Evolutionary conservation across 2,797 vertebrate genomes (phyloP), one percentile per base, ranked within the genome.

Genomic region (Eidolon dupreanum): DNA sequence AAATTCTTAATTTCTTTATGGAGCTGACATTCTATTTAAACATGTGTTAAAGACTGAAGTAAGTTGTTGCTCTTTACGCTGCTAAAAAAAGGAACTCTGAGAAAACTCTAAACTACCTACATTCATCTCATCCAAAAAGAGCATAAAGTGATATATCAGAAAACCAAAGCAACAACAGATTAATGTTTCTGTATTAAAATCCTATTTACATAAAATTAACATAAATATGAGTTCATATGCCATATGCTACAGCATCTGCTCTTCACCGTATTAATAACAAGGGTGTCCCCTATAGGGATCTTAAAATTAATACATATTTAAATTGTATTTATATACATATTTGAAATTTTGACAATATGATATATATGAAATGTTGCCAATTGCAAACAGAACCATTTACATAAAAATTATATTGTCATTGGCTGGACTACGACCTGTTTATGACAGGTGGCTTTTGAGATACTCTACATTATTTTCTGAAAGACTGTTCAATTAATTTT

Each of bases 141-240:
- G 78, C 22, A 61, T 78, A 88, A 96, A 98, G 77, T 96, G 95
- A 98, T 96, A 96, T 93, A 98, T 98, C 97, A 98, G 89, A 73
- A 98, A 98, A 98, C 97, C 95, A 96, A 96, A 97, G 93, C 98
- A 98, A 97, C 97, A 97, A 97, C 97, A 98, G 98, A 98, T 98
- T 99, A 98, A 99, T 98, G 98, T 97, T 97, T 98, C 96, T 98
- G 98, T 98, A 98, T 99, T 99, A 98, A 99, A 98, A 98, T 97
- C 98, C 98, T 98, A 99, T 99, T 98, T 99, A 98, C 98, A 98
- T 98, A 98, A 98, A 98, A 99, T 99, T 99, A 98, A 98, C 98
- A 99, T 99, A 98, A 99, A 98, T 98, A 99, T 98, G 98, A 98
- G 97, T 98, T 98, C 98, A 97, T 97, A 98, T 97, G 97, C 98